Evolutionary conservation across 2,888 invertebrate species (phyloP).

Genomic region (Rhopalosiphum nymphaeae): DNA sequence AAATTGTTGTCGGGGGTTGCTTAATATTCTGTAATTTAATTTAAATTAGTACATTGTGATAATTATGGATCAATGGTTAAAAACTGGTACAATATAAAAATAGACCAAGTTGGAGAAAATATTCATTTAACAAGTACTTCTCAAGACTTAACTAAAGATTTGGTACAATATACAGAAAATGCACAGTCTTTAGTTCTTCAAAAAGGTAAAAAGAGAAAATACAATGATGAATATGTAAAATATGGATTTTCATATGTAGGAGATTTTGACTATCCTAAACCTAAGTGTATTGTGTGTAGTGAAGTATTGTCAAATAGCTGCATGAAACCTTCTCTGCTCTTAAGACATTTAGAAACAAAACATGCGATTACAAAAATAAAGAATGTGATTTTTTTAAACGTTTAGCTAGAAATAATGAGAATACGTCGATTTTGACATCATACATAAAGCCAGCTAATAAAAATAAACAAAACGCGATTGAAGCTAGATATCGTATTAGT

Average conservation of each 20-base stretch:
- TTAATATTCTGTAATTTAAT: conserved; percentile 40
- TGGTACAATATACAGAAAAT: conserved; percentile 26
- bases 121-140: conserved; percentile 36
- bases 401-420: conserved; percentile 34
- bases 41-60: conserved; percentile 27
- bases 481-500: conserved; percentile 57
- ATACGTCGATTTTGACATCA: conserved; percentile 31
- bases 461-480: conserved; percentile 31
- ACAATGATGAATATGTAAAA: conserved; percentile 22
- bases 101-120: conserved; percentile 2
- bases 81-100: conserved; percentile 27
- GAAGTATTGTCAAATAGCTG: conserved; percentile 34
- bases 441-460: conserved; percentile 45
- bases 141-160: conserved; percentile 39
- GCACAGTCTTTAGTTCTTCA: conserved; percentile 27
- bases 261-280: conserved; percentile 45
- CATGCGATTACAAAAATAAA: conserved; percentile 48
- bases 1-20: conserved; percentile 33
- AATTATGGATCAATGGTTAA: conserved; percentile 43
- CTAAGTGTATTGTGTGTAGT: conserved; percentile 35
- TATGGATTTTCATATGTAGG: conserved; percentile 37
- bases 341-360: conserved; percentile 45
- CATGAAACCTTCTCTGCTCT: conserved; percentile 38
- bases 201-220: conserved; percentile 42
- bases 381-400: conserved; percentile 44